These are phyloP conservation scores for Beroe forskalii DNA, from an alignment of 37 sponge, comb jelly and placozoan genomes.

Conservation along the genomic window DNA sequence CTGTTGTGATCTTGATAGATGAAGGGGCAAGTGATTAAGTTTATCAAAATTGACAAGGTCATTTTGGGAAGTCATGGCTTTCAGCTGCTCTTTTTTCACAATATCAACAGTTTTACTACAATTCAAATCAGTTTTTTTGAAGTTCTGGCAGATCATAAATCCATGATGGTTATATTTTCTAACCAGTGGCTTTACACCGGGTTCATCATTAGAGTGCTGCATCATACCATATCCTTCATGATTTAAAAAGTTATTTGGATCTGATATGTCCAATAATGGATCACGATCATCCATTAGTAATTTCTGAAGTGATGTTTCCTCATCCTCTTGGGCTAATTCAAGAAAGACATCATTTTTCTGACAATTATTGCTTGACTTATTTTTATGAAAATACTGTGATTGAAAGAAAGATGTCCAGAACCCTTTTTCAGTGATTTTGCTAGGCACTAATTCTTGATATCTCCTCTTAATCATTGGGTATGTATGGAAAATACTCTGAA, in stretches of 20 bases:
- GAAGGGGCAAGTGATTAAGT: not conserved
- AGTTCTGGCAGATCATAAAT: constrained; percentile 58
- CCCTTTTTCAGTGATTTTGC: constrained; percentile 39
- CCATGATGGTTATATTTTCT: constrained; percentile 60
- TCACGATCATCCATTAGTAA: constrained; percentile 17
- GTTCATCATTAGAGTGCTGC: not conserved
- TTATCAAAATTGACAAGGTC: not conserved
- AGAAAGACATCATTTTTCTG: constrained; percentile 15
- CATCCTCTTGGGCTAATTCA: constrained; percentile 14
- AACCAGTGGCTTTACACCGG: constrained; percentile 31
- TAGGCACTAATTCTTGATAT: constrained; percentile 35
- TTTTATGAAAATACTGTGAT: constrained; percentile 53
- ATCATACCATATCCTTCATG: constrained; percentile 41
- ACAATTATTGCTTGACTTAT: not conserved
- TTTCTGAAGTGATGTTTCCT: constrained; percentile 58
- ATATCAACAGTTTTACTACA: not conserved
- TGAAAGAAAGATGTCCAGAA: constrained; percentile 56
- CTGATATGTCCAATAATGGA: constrained; percentile 45
- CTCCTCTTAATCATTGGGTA: constrained; percentile 51
- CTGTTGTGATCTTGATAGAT: not conserved
- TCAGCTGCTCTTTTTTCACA: constrained; percentile 8
- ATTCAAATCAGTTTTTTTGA: not conserved
- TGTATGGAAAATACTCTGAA: constrained; percentile 65
- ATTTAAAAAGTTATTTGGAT: not conserved
- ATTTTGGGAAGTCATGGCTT: not conserved